Evolutionary conservation across 2,888 invertebrate species (phyloP), one percentile per base, ranked within the genome.

Genomic region (Poecilus cupreus): DNA sequence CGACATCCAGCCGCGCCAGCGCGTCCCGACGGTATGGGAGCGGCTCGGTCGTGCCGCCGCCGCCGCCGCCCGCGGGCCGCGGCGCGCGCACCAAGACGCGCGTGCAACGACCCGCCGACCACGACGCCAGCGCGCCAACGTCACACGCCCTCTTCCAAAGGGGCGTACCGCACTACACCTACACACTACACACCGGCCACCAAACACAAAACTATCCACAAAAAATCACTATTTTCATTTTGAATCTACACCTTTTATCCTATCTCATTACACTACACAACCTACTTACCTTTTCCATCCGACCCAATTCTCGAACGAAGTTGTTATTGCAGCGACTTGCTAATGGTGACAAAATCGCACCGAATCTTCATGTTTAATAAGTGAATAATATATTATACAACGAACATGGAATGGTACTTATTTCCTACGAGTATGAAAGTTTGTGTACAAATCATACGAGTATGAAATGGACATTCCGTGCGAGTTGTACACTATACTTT

Each of bases 21-120:
- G 87, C 89, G 90, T 90, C 85, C 91, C 91, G 87, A 90, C 92
- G 88, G 92, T 92, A 89, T 91, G 91, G 89, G 90, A 91, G 91
- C 91, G 91, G 90, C 51, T 68, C 64, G 16, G 32, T 46, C 3
- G 72, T 39, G 22, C 43, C 89, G 89, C 86, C 91, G 87, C 86
- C 89, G 83, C 90, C 90, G 82, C 90, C 89, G 46, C 72, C 39
- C n/a, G 32, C 83, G 88, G 89, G 83, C 88, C 89, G 87, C 90
- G 89, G 86, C 87, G 84, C 85, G 85, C 86, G 81, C 75, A 86
- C 84, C 86, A 86, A 43, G 49, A 49, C 18, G 75, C 26, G 57
- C 37, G 13, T 20, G 20, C 32, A 57, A 37, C 80, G 77, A 51
- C 77, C 64, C 75, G 26, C 37, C 39, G 18, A 37, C 26, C 84